Base-by-base conservation (phyloP, 2,797 vertebrate genomes). In the Rhinatrema bivittatum region DNA sequence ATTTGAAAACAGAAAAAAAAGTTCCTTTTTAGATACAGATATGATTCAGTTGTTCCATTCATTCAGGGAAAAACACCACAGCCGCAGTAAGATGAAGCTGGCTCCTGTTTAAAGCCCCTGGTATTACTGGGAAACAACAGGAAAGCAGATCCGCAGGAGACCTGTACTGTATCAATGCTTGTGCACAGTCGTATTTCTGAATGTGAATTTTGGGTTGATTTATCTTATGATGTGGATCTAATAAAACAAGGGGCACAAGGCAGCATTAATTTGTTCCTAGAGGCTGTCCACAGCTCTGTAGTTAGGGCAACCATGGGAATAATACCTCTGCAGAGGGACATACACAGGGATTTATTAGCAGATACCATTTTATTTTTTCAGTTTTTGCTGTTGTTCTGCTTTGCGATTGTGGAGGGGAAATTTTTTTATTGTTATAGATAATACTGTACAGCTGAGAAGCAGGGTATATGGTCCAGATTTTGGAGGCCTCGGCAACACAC, bases 91-190 rank as follows among this genome's bases (percentile, higher is more conserved):
- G 63, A 65, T 68, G 53, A 46, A 63, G 34, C 33, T 33, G 10
- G 48, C 19, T n/a, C n/a, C n/a, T 7, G 12, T 11, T 23, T 5
- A 6, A 5, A 26, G 22, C 20, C 47, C 50, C 56, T 36, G 35
- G 52, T 70, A 62, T 36, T 17, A 27, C 23, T 36, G 60, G 54
- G 68, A 60, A 74, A 66, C 45, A 73, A 65, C 52, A 72, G 57
- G 57, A 76, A 81, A 46, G 36, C 54, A 47, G 33, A 10, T 72
- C 28, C 50, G 65, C 48, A 38, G 27, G 43, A 63, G 55, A 68
- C 32, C 14, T 4, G n/a, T n/a, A n/a, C n/a, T n/a, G n/a, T 33
- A 56, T 34, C 39, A 67, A 53, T 57, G 9, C 16, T 25, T 49
- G 50, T 49, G n/a, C n/a, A 53, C 40, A 64, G 60, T 46, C 45